Percentiles rank a stretch among this genome's conserved stretches.
These are phyloP conservation scores for Drosophila melanica DNA, from an alignment of 1,140 invertebrate species.

Conservation along the genomic window DNA sequence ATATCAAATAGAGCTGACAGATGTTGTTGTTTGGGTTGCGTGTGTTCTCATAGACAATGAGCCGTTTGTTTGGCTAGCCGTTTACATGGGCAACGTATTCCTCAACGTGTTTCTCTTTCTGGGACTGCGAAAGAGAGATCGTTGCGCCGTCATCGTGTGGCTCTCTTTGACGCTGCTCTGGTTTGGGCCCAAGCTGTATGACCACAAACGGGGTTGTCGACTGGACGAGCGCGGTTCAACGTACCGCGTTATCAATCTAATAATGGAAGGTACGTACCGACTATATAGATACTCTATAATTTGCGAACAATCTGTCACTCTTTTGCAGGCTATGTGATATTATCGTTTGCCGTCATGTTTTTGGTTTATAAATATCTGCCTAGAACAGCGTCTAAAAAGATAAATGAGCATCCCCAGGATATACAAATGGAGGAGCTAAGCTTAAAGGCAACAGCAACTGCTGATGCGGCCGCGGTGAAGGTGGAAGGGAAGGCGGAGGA, in stretches of 20 bases:
- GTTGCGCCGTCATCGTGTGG: conserved; percentile 31
- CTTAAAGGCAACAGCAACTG: background rate
- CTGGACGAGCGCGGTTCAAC: conserved; percentile 32
- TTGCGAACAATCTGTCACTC: background rate
- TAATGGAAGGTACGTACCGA: conserved; percentile 30
- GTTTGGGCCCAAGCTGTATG: conserved; percentile 34
- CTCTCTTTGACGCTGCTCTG: conserved; percentile 41
- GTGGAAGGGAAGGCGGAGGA: too few species aligned
- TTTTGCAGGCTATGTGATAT: conserved; percentile 34
- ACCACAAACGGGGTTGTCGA: conserved; percentile 12
- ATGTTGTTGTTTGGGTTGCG: conserved; percentile 18
- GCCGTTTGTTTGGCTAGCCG: conserved; percentile 39
- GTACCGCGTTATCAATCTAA: conserved; percentile 28
- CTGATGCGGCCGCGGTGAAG: background rate
- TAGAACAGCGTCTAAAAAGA: background rate
- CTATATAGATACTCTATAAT: background rate
- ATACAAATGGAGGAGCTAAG: conserved; percentile 13
- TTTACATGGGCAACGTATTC: conserved; percentile 36
- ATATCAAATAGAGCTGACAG: conserved; percentile 6
- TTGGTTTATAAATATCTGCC: conserved; percentile 25
- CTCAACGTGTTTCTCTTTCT: conserved; percentile 42
- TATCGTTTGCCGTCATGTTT: conserved; percentile 28
- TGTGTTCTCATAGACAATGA: conserved; percentile 25
- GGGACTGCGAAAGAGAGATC: conserved; percentile 46
- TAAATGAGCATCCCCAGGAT: background rate